Evolutionary conservation across 2,888 invertebrate genomes (phyloP), one percentile per base, ranked within the genome.

Genomic region (Drosophila setosimentum): DNA sequence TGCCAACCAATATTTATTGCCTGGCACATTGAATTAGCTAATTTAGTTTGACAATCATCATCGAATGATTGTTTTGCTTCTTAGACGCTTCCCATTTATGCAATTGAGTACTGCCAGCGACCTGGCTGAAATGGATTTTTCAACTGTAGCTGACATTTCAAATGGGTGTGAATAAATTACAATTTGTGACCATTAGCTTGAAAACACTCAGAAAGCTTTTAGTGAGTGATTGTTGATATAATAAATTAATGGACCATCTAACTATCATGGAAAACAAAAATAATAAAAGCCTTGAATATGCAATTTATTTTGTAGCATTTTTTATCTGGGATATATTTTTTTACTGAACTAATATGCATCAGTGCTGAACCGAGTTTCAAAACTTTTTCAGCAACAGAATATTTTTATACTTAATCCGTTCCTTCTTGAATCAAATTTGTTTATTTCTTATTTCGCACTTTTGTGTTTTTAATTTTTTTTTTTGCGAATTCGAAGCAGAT

Each of bases 1-100:
- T 82, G 85, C 73, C 85, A 73, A 69, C 57, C 65, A 79, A 70
- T 87, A 84, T 87, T 87, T 81, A 79, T 83, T 73, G 82, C 58
- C 70, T 64, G 59, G 27, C 67, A 68, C 64, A 57, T 64, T 68
- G 71, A 61, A 62, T 68, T 40, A 58, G 57, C 60, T 60, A 61
- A 70, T 76, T 68, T 65, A 63, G 53, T 37, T 69, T 42, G 65
- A 21, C 53, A 65, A 32, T n/a, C 40, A 32, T 24, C 40, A 58
- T 55, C 67, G 59, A 69, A 58, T 66, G 68, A 71, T 72, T 70
- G 65, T 61, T 51, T 18, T 32, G 5, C 24, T 55, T 55, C n/a
- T n/a, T 16, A 29, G 3, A 16, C 33, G 7, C 24, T 27, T 29
- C 1, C 10, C 24, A 32, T 27, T 58, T n/a, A 16, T 30, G 42